phyloP scores from a whole-genome alignment of 2,113 vertebrate species.

The Scomber scombrus region DNA sequence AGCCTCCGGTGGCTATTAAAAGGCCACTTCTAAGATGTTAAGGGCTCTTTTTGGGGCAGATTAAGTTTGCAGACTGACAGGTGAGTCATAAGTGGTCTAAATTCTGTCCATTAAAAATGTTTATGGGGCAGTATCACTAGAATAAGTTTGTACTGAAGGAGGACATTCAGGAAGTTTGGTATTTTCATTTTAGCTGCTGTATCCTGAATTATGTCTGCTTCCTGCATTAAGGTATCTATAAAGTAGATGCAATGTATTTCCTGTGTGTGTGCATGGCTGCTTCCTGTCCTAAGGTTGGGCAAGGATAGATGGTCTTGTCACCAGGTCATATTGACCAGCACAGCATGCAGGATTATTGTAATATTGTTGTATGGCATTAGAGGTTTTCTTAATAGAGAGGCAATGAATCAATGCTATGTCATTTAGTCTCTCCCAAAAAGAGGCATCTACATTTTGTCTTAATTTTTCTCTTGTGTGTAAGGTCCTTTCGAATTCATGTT shows the following conservation, averaged over 20 bases:
- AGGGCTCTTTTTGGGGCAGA: constrained; percentile 25
- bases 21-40: constrained; percentile 27
- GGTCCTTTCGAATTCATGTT: constrained; percentile 23
- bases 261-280: constrained; percentile 16
- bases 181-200: neutral
- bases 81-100: constrained; percentile 5
- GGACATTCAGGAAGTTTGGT: neutral
- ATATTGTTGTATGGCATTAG: neutral
- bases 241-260: constrained; percentile 39
- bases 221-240: constrained; percentile 3
- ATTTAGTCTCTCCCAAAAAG: neutral
- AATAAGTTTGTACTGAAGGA: neutral
- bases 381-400: neutral
- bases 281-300: constrained; percentile 14
- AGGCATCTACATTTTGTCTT: constrained; percentile 4
- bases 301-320: constrained; percentile 27
- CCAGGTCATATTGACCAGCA: constrained; percentile 17
- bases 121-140: neutral
- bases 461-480: neutral
- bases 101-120: neutral
- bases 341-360: neutral
- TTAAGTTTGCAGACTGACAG: constrained; percentile 1
- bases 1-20: constrained; percentile 56
- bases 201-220: neutral
- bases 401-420: neutral